Base-by-base conservation (phyloP, 2,888 invertebrate species). In the Pemphredon lugubris region DNA sequence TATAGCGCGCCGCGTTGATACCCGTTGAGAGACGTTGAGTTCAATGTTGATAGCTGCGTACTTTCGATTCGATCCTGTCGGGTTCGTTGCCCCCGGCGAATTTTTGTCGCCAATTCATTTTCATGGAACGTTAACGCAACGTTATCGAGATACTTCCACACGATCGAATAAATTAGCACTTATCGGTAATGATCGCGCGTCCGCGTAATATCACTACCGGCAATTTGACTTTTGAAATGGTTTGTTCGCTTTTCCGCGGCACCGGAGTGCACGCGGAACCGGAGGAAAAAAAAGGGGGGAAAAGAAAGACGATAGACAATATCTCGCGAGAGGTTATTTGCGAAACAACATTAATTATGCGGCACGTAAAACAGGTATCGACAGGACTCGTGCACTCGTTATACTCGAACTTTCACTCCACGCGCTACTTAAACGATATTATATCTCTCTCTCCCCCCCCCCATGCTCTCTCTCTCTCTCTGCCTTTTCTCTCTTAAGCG, bases 351-450 rank as follows among this genome's bases (percentile, higher is more conserved):
- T 81, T 81, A 79, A 81, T 81, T 82, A 71, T 57, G 50, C 59
- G 37, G 60, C 58, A 66, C 42, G 65, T 37, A 48, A 72, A 76
- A 73, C 79, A 71, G 64, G 71, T 81, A 81, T 83, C 50, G 81
- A 76, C 70, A 68, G 61, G 42, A 58, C 65, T 51, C 57, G 68
- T 65, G 61, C 66, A 50, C 65, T 75, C 64, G 78, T 77, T 83
- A 79, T 67, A 75, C 74, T 78, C 75, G 71, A 55, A 85, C 84
- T 85, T 85, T 85, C 84, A 82, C 85, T 84, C 78, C 77, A 75
- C 73, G 76, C 73, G 77, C 83, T 81, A 84, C 81, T 83, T 82
- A 76, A 81, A 81, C 70, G 78, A 77, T 77, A 78, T 73, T 73
- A 76, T 78, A 58, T 73, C 70, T 67, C 55, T 66, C 45, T 63